Conservation (phyloP, 2,797 vertebrate genomes). For the Halcyon smyrnensis region DNA sequence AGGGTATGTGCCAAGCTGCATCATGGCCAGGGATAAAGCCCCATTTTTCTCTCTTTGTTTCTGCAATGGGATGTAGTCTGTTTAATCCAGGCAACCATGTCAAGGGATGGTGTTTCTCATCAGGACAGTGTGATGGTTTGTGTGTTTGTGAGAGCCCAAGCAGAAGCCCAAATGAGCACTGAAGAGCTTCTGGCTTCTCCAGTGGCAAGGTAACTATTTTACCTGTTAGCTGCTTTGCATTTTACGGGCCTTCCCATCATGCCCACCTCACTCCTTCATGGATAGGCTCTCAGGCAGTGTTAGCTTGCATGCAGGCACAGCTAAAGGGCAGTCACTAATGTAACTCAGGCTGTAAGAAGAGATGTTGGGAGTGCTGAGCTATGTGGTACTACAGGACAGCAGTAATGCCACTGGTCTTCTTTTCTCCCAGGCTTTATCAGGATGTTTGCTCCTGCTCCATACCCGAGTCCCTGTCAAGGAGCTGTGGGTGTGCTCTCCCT, state of each 20-base stretch:
- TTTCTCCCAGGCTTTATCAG: neutral
- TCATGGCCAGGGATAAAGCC: neutral
- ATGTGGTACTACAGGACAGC: neutral
- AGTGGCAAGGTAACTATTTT: neutral
- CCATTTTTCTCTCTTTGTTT: neutral
- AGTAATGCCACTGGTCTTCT: neutral
- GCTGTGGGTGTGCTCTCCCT: neutral
- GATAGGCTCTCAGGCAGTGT: neutral
- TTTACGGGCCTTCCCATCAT: neutral
- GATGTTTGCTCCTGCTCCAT: neutral
- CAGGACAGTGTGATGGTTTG: neutral
- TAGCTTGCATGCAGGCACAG: neutral
- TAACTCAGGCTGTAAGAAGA: neutral
- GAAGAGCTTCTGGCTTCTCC: neutral
- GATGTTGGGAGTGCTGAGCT: neutral
- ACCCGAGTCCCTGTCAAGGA: accelerated
- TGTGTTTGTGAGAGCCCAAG: neutral
- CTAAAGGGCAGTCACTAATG: neutral
- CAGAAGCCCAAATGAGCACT: neutral
- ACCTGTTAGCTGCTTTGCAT: neutral
- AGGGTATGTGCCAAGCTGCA: neutral
- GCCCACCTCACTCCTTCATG: neutral
- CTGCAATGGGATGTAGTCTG: neutral
- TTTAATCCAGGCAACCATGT: neutral
- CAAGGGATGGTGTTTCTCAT: neutral